Base-by-base conservation (phyloP, 2,888 invertebrate species). In the Noctua comes region DNA sequence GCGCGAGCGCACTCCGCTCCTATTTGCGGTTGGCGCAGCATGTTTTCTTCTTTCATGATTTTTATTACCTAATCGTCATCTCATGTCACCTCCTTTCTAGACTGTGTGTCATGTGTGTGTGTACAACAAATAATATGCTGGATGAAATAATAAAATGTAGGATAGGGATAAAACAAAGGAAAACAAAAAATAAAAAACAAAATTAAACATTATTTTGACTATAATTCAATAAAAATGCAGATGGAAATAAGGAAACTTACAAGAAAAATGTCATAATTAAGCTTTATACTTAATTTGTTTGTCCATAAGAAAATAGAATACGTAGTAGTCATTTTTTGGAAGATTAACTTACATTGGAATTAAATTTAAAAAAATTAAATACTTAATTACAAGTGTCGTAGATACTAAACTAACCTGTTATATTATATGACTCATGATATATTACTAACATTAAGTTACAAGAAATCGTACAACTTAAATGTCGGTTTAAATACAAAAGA, bases 141-240 rank as follows among this genome's bases (percentile, higher is more conserved):
- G 31, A 72, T 31, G 5, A 27, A 51, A 27, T 18, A 16, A 27
- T 0, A 36, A 10, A 18, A 36, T 40, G 27, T 21, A 64, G 69
- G 64, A 51, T 36, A 66, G 59, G 68, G 65, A 51, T 48, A 69
- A 72, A 72, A 27, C 36, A 72, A 31, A 80, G 88, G 88, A 86
- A 86, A 84, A 89, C 90, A 92, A 93, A 87, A 93, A 94, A 93
- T 94, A 93, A 95, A 94, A 95, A 93, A 88, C 92, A 91, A 91
- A 92, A 84, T 90, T 90, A 94, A 96, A 96, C 96, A 96, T 96
- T 89, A 97, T 95, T 96, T 96, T 97, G 96, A 96, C 96, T 97
- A 96, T 97, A 97, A 96, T 97, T 96, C 96, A 96, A 96, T 96
- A 97, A 96, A 96, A 97, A 97, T 97, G 97, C 96, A 95, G 96